Conservation (phyloP, 2,113 vertebrate species). For the Hippocampus guttulatus region DNA sequence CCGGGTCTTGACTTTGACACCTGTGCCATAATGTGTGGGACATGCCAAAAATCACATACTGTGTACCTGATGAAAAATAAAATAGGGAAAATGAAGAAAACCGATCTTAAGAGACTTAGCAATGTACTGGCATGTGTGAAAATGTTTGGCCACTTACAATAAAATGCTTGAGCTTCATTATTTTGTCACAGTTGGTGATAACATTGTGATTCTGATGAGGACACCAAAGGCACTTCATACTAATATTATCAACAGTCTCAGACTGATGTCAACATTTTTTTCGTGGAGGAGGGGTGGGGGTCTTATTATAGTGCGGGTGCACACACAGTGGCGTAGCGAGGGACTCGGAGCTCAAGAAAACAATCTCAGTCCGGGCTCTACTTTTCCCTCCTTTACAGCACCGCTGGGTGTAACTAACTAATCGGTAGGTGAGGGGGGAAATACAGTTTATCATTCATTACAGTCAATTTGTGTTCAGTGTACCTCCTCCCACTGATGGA, state of each 20-base stretch:
- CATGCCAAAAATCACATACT: no score
- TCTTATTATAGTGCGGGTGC: no score
- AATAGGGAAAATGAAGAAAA: not conserved
- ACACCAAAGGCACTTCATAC: not conserved
- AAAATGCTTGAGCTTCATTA: not conserved
- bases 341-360: no score
- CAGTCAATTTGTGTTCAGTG: conserved; percentile 35
- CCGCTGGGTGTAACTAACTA: not conserved
- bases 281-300: no score
- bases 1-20: no score
- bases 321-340: no score
- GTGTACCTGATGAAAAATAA: no score
- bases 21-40: no score
- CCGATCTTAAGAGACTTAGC: not conserved
- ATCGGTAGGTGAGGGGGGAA: not conserved
- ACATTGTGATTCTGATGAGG: not conserved
- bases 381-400: not conserved
- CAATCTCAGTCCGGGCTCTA: no score
- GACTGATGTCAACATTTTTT: no score
- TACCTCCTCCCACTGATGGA: conserved; percentile 99
- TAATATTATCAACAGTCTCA: not conserved
- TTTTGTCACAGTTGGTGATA: not conserved
- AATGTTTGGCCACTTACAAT: not conserved
- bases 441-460: not conserved
- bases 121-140: not conserved